Percentiles rank a stretch among this genome's conserved stretches.
Conservation (phyloP, 2,888 invertebrate genomes). For the Cantharis rufa region DNA sequence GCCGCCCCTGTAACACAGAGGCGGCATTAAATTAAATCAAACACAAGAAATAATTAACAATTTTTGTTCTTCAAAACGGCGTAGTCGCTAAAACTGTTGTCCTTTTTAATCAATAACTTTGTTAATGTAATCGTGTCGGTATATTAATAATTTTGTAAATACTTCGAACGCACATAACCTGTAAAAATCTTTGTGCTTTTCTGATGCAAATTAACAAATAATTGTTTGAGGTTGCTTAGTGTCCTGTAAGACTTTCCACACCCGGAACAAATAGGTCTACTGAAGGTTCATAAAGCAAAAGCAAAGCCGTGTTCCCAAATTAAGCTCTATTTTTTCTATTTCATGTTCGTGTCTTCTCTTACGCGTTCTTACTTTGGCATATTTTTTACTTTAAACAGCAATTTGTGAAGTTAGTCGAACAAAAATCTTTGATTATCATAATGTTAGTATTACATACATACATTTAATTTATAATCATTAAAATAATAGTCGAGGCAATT, state of each 20-base stretch:
- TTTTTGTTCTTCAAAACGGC: background rate
- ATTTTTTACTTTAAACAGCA: background rate
- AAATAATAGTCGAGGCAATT: slow-evolving; percentile 45
- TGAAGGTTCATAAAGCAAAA: background rate
- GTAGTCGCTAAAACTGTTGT: background rate
- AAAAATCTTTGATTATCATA: slow-evolving; percentile 4
- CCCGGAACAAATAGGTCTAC: slow-evolving; percentile 43
- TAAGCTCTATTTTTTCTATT: background rate
- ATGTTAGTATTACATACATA: slow-evolving; percentile 16
- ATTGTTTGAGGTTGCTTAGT: slow-evolving; percentile 59
- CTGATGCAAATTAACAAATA: slow-evolving; percentile 59
- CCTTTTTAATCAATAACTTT: background rate
- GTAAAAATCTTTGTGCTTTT: slow-evolving; percentile 52
- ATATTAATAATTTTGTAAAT: slow-evolving; percentile 53
- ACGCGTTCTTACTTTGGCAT: background rate
- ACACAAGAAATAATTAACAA: slow-evolving; percentile 21
- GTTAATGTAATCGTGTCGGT: background rate
- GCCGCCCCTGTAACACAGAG: slow-evolving; percentile 71
- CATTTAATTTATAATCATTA: slow-evolving; percentile 42
- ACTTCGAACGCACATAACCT: slow-evolving; percentile 58
- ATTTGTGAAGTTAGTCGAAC: background rate
- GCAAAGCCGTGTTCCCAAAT: background rate
- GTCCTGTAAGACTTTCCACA: slow-evolving; percentile 49
- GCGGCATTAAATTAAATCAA: slow-evolving; percentile 55
- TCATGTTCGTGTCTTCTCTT: background rate